A percentile compares a stretch with the other conserved stretches of the same genome.
phyloP scores from a whole-genome alignment of 2,797 vertebrate genomes.

The Rhabdophis nuchalis region DNA sequence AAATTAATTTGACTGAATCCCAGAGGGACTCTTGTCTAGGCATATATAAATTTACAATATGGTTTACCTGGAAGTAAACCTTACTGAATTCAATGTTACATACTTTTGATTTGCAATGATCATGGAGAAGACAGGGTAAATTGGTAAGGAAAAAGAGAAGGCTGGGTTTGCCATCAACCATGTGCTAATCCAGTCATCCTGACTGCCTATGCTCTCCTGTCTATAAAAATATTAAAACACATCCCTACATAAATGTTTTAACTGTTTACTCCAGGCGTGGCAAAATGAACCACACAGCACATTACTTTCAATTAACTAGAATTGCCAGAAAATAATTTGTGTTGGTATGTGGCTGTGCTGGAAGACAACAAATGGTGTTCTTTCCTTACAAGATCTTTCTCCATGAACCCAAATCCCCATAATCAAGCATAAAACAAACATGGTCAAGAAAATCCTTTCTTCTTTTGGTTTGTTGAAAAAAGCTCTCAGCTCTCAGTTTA shows the following conservation, averaged over 20 bases:
- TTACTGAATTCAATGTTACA: not conserved
- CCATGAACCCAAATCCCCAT: not conserved
- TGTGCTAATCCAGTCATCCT: not conserved
- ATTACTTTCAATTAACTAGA: conserved; percentile 26
- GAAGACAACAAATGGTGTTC: not conserved
- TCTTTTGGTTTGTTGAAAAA: conserved; percentile 2
- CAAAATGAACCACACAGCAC: not conserved
- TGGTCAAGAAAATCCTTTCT: conserved; percentile 21
- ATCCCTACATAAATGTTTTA: not conserved
- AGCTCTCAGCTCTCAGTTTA: not conserved
- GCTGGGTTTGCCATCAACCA: not conserved
- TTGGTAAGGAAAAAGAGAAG: not conserved
- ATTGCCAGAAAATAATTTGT: not conserved
- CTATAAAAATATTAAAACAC: not conserved
- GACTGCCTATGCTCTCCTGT: not conserved
- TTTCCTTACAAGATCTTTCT: not conserved
- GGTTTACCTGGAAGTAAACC: not conserved
- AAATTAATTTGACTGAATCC: not conserved
- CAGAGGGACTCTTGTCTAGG: not conserved
- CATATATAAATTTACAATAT: not conserved
- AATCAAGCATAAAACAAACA: conserved; percentile 10
- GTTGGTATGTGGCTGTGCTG: not conserved
- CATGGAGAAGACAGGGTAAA: not conserved
- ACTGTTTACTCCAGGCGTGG: not conserved
- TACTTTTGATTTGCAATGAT: not conserved